These are phyloP conservation scores for Sebastes kiyomatsui DNA, from an alignment of 2,797 vertebrate species.

Conservation along the genomic window DNA sequence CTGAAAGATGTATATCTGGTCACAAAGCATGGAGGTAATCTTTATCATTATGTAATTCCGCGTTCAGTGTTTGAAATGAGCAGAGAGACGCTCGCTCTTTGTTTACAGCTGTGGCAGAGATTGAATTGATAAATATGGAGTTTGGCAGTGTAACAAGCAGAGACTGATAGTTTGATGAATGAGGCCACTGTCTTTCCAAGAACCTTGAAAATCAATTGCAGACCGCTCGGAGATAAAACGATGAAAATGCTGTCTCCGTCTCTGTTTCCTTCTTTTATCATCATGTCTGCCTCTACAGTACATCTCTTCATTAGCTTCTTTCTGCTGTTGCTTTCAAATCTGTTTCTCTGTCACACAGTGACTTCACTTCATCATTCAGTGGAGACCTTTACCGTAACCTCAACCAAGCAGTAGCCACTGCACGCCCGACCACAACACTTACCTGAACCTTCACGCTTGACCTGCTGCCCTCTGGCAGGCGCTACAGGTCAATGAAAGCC, in stretches of 20 bases:
- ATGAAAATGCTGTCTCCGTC: neutral
- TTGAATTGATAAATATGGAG: constrained; percentile 9
- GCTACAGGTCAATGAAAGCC: no score
- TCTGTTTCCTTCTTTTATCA: neutral
- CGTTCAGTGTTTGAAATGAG: neutral
- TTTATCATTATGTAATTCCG: neutral
- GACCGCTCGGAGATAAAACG: neutral
- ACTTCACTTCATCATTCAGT: neutral
- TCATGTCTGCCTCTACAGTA: neutral
- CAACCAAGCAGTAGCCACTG: no score
- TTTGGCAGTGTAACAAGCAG: constrained; percentile 20
- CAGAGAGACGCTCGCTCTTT: constrained; percentile 2
- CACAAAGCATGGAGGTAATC: neutral
- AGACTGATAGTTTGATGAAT: constrained; percentile 25
- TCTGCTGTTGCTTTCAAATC: neutral
- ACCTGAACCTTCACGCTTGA: neutral
- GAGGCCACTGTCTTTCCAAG: constrained; percentile 30
- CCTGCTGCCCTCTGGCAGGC: no score
- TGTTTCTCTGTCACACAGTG: neutral
- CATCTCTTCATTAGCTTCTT: neutral
- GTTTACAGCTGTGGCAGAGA: constrained; percentile 22
- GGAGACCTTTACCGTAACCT: neutral
- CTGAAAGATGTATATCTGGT: neutral
- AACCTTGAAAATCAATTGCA: constrained; percentile 37
- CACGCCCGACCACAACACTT: neutral